Evolutionary conservation across 2,888 invertebrate genomes (phyloP).

Genomic region (Drosophila anceps): DNA sequence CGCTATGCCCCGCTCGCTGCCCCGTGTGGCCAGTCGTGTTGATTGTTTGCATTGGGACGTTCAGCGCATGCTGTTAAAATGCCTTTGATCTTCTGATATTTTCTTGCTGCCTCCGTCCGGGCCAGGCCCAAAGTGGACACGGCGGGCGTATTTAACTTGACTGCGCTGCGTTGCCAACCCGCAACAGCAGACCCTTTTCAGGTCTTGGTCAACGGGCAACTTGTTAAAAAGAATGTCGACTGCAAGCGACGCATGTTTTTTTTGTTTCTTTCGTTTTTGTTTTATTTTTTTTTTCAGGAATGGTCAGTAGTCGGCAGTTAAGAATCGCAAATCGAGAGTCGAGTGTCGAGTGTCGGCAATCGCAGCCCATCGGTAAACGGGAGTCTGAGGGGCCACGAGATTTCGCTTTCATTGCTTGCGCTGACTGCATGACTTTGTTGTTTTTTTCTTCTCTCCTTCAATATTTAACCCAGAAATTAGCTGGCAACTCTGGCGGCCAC

Average conservation of each 20-base stretch:
- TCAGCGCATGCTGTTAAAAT: constrained; percentile 78
- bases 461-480: constrained; percentile 80
- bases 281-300: constrained; percentile 16
- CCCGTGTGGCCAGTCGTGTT: constrained; percentile 69
- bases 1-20: constrained; percentile 16
- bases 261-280: constrained; percentile 5
- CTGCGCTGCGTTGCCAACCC: constrained; percentile 43
- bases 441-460: constrained; percentile 44
- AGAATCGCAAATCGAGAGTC: constrained; percentile 45
- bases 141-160: constrained; percentile 82
- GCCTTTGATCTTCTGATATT: constrained; percentile 83
- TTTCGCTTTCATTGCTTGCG: constrained; percentile 77
- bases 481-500: constrained; percentile 45
- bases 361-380: constrained; percentile 26
- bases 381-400: constrained; percentile 47
- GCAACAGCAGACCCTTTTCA: constrained; percentile 60
- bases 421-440: constrained; percentile 60
- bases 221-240: constrained; percentile 81
- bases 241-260: constrained; percentile 72
- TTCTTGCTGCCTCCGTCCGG: constrained; percentile 48
- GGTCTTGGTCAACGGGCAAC: constrained; percentile 63
- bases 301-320: constrained; percentile 50
- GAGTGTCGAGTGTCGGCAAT: constrained; percentile 41
- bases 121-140: constrained; percentile 59
- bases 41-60: constrained; percentile 78